Evolutionary conservation across 2,797 vertebrate species (phyloP), one percentile per base, ranked within the genome.

Genomic region (Valencia hispanica): DNA sequence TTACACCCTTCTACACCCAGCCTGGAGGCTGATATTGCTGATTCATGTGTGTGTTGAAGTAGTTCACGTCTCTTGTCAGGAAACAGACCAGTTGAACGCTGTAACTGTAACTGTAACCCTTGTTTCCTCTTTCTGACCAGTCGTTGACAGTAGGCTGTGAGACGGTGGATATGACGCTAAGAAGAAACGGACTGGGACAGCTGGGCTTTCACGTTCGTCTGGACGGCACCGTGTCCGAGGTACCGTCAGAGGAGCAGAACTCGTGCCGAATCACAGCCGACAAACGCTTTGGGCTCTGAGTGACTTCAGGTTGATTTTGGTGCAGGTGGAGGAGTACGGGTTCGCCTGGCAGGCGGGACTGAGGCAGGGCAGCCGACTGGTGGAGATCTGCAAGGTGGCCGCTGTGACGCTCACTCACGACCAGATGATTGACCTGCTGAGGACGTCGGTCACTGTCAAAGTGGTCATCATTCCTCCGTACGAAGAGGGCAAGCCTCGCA

Each of bases 321-420:
- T 68, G 32, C 81, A 94, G 94, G 98, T 99, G 86, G 98, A 99
- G 90, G 97, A 98, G 50, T 99, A 99, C 0, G 98, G 98, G 39
- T 99, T 99, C 5, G 98, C 98, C 79, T 99, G 98, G 98, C 97
- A 99, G 87, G 97, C 98, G 0, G 98, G 98, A 0, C 93, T 99
- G 72, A 95, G 98, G 22, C 97, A 98, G 73, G 97, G 97, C 72
- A 99, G 97, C 85, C 96, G 97, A 0, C 85, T 98, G 70, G 97
- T 99, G 57, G 98, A 99, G 91, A 97, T 99, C 87, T 99, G 98
- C 94, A 99, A 99, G 79, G 98, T 98, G 72, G 97, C 97, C 0
- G 96, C 97, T 0, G 97, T 98, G 79, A 97, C 97, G 0, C 94
- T 99, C 12, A 97, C 93, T 39, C 98, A 99, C 0, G 97, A 99